Base-by-base conservation (phyloP, 2,797 vertebrate genomes). In the Alcedo quadribrachys region DNA sequence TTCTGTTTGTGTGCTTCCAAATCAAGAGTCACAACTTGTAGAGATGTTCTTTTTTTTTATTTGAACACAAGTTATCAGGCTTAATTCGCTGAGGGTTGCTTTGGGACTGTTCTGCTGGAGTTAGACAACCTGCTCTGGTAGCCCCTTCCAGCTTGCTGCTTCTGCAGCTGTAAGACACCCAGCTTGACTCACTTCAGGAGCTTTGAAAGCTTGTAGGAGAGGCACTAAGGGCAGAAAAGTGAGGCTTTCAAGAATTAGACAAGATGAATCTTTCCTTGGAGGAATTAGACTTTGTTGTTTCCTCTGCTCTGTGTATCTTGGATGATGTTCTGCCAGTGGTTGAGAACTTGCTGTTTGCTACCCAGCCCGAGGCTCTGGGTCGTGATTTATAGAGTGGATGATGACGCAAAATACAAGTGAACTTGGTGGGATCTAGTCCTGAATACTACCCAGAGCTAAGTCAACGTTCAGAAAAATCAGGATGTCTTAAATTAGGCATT, bases 331-430 rank as follows among this genome's bases (percentile, higher is more conserved):
- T 71, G 66, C 11, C 37, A 2, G 12, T 11, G 48, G 16, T 18
- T 71, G n/a, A 62, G 62, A 61, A 15, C 35, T 68, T 58, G 33
- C 32, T 3, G 54, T 68, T 53, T 91, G 32, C 79, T 57, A 60
- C 80, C 85, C 40, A 81, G 54, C 42, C 78, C 57, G 67, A 88
- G 53, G 73, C 55, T 10, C 2, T 28, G 60, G 58, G 55, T 54
- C 1, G 4, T 81, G 85, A 67, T 74, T 77, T 91, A 68, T 65
- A 74, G 83, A 74, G 53, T 7, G 21, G 40, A 7, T 30, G 80
- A 61, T 85, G 73, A 87, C 48, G 91, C 89, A 82, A 93, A 90
- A 33, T 85, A 35, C 48, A 35, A 74, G 61, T 45, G 91, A 88
- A 50, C 42, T 50, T 61, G 45, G 28, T 92, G 77, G 55, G 69